Evolutionary conservation across 2,888 invertebrate genomes (phyloP).

Genomic region (Drosophila emarginata): DNA sequence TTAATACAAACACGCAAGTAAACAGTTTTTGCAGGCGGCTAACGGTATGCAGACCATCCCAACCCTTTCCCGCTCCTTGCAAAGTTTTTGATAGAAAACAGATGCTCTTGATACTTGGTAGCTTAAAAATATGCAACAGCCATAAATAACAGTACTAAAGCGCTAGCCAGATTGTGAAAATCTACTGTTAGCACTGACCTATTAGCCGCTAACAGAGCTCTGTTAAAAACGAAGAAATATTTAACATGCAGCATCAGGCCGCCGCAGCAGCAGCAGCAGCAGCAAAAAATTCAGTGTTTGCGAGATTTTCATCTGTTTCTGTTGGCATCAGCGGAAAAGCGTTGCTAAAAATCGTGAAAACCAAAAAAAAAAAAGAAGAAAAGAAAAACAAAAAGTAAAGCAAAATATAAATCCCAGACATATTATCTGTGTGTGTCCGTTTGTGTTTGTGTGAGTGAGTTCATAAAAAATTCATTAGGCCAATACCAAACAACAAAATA

Average conservation of each 20-base stretch:
- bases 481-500: slow-evolving; percentile 45
- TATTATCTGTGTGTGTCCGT: slow-evolving; percentile 33
- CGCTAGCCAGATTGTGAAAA: slow-evolving; percentile 63
- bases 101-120: slow-evolving; percentile 54
- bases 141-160: slow-evolving; percentile 68
- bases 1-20: background rate
- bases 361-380: background rate
- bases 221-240: slow-evolving; percentile 11
- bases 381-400: background rate
- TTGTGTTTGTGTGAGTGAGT: slow-evolving; percentile 44
- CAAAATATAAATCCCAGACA: slow-evolving; percentile 14
- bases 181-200: slow-evolving; percentile 66
- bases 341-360: slow-evolving; percentile 3
- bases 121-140: slow-evolving; percentile 64
- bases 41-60: background rate
- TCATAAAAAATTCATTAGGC: slow-evolving; percentile 68
- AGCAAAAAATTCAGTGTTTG: slow-evolving; percentile 60
- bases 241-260: slow-evolving; percentile 26
- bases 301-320: slow-evolving; percentile 68
- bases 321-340: slow-evolving; percentile 4
- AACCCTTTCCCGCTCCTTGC: background rate
- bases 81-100: slow-evolving; percentile 63
- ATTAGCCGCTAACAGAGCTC: slow-evolving; percentile 42
- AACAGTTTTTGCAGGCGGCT: slow-evolving; percentile 2
- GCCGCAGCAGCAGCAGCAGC: slow-evolving; percentile 20